These are phyloP conservation scores for Griposia aprilina DNA, from an alignment of 2,888 invertebrate species.

Conservation along the genomic window DNA sequence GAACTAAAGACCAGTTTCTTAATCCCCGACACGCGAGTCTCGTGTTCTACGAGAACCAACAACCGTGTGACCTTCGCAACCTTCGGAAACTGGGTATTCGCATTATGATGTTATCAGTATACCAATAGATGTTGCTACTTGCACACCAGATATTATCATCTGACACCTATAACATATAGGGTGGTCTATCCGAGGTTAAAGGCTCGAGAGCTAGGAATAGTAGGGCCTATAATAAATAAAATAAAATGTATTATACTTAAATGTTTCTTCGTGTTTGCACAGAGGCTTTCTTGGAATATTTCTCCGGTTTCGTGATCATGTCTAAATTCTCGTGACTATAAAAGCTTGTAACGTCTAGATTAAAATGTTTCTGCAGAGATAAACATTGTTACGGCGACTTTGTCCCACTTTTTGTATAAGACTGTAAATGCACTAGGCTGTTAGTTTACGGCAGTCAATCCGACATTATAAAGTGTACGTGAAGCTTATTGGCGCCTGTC, in stretches of 20 bases:
- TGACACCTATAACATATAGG: background rate
- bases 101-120: slow-evolving; percentile 46
- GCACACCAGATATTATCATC: slow-evolving; percentile 12
- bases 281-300: slow-evolving; percentile 52
- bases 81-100: slow-evolving; percentile 38
- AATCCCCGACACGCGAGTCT: slow-evolving; percentile 8
- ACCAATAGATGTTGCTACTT: slow-evolving; percentile 29
- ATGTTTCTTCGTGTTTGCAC: slow-evolving; percentile 46
- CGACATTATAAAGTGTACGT: slow-evolving; percentile 31
- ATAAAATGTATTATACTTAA: slow-evolving; percentile 46
- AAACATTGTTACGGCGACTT: slow-evolving; percentile 55
- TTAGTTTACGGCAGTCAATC: slow-evolving; percentile 6
- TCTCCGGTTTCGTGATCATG: slow-evolving; percentile 60
- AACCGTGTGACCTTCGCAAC: slow-evolving; percentile 44
- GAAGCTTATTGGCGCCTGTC: background rate
- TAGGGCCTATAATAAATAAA: slow-evolving; percentile 22
- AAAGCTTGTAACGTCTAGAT: slow-evolving; percentile 60
- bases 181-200: slow-evolving; percentile 9
- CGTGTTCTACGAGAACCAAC: slow-evolving; percentile 23
- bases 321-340: slow-evolving; percentile 58
- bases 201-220: background rate
- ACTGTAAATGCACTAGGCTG: slow-evolving; percentile 21
- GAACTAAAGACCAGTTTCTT: slow-evolving; percentile 18
- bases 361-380: slow-evolving; percentile 58
- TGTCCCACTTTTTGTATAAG: slow-evolving; percentile 46